Conservation (phyloP, 2,888 invertebrate genomes). For the Choristoneura rosaceana region DNA sequence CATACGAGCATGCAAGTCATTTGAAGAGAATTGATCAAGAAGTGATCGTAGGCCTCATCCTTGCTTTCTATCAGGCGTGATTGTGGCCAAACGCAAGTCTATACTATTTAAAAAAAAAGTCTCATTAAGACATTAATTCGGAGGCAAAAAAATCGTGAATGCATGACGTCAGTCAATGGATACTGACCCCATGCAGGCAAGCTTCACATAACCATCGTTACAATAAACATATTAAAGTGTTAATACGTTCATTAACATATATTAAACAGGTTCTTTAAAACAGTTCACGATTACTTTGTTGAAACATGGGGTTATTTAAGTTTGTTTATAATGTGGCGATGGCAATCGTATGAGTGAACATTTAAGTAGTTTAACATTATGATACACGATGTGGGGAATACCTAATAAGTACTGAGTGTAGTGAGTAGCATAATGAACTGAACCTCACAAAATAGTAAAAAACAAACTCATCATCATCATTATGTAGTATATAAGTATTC, state of each 20-base stretch:
- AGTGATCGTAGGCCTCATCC: too few species aligned
- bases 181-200: conserved; percentile 41
- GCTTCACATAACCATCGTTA: conserved; percentile 48
- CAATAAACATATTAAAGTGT: conserved; percentile 40
- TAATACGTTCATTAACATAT: conserved; percentile 40
- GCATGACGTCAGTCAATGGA: conserved; percentile 44
- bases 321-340: conserved; percentile 24
- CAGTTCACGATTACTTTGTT: conserved; percentile 34
- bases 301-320: conserved; percentile 24
- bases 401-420: background rate
- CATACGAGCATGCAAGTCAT: too few species aligned
- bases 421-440: background rate
- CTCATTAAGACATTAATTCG: too few species aligned
- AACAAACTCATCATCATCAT: too few species aligned
- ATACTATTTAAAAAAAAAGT: too few species aligned
- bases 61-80: too few species aligned
- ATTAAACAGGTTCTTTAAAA: conserved; percentile 34
- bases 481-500: too few species aligned
- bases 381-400: conserved; percentile 6
- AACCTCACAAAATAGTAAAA: too few species aligned
- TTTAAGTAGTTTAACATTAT: conserved; percentile 6
- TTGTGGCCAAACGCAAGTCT: too few species aligned
- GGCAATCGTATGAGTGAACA: background rate
- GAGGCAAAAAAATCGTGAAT: background rate
- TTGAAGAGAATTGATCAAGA: too few species aligned